Percentiles rank a stretch among this genome's conserved stretches.
phyloP scores from a whole-genome alignment of 2,888 invertebrate genomes.

The Drosophila hamatofila region DNA sequence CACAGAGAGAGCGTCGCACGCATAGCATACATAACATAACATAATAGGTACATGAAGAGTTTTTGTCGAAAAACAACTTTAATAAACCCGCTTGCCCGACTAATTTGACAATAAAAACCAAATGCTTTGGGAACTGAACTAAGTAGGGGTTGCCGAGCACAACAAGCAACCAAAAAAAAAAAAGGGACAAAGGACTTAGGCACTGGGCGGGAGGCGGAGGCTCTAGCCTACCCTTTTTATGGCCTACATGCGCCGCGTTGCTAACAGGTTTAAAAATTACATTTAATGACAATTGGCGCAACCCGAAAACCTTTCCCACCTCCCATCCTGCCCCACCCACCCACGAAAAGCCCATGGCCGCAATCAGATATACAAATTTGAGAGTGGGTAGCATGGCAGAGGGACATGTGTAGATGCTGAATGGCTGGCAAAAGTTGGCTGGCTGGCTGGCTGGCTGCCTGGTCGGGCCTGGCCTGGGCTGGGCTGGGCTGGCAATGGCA shows the following conservation, averaged over 20 bases:
- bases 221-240: conserved; percentile 66
- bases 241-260: conserved; percentile 65
- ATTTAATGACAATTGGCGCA: conserved; percentile 77
- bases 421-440: conserved; percentile 50
- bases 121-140: conserved; percentile 51
- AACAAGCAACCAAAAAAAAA: conserved; percentile 8
- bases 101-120: conserved; percentile 77
- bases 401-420: conserved; percentile 56
- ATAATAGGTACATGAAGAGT: conserved; percentile 66
- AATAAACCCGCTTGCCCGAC: conserved; percentile 78
- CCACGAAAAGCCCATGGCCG: conserved; percentile 26
- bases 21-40: conserved; percentile 44
- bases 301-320: conserved; percentile 18
- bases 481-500: conserved; percentile 34
- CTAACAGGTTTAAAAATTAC: conserved; percentile 80
- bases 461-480: conserved; percentile 12
- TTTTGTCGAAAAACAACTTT: conserved; percentile 67
- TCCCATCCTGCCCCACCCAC: neutral
- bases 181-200: conserved; percentile 35
- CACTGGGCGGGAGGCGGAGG: neutral
- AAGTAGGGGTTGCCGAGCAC: conserved; percentile 2
- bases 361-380: conserved; percentile 56
- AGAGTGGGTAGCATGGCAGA: neutral
- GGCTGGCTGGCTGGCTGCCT: neutral
- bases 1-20: neutral